Evolutionary conservation across 2,888 invertebrate genomes (phyloP).

Genomic region (Sympetrum striolatum): DNA sequence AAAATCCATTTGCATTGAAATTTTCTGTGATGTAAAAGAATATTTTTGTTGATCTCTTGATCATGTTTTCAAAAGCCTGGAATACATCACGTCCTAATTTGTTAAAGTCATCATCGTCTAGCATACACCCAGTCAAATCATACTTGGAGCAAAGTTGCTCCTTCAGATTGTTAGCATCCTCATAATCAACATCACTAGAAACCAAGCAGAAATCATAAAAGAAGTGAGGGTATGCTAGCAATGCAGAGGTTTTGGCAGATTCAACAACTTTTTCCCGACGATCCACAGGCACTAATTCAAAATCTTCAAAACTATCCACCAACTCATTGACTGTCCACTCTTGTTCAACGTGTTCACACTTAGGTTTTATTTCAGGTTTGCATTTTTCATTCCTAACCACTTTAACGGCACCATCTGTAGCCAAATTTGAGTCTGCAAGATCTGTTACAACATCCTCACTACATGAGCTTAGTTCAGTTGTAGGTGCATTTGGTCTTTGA

Average conservation of each 20-base stretch:
- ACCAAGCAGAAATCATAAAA: slow-evolving; percentile 47
- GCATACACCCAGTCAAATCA: slow-evolving; percentile 44
- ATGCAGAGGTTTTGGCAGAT: neutral
- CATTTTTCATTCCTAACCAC: too few relatives aligned
- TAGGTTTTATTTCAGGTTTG: too few relatives aligned
- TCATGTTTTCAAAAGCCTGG: slow-evolving; percentile 45
- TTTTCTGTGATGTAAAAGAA: slow-evolving; percentile 45
- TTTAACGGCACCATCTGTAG: too few relatives aligned
- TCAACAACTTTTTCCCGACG: neutral
- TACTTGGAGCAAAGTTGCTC: slow-evolving; percentile 19
- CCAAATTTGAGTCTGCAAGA: too few relatives aligned
- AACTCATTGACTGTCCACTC: neutral
- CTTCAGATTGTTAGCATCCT: slow-evolving; percentile 39
- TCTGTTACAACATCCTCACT: too few relatives aligned
- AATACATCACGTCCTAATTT: slow-evolving; percentile 44
- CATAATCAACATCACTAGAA: slow-evolving; percentile 45
- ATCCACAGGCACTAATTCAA: neutral
- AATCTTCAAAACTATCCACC: neutral
- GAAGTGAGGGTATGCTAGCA: neutral
- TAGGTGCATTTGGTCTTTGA: too few relatives aligned
- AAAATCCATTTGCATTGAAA: slow-evolving; percentile 43
- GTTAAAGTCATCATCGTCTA: slow-evolving; percentile 42
- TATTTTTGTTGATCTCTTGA: slow-evolving; percentile 46
- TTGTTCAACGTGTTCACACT: neutral
- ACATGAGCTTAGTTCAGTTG: too few relatives aligned